Evolutionary conservation across 2,113 vertebrate species (phyloP).

Genomic region (Lepidothrix coronata): DNA sequence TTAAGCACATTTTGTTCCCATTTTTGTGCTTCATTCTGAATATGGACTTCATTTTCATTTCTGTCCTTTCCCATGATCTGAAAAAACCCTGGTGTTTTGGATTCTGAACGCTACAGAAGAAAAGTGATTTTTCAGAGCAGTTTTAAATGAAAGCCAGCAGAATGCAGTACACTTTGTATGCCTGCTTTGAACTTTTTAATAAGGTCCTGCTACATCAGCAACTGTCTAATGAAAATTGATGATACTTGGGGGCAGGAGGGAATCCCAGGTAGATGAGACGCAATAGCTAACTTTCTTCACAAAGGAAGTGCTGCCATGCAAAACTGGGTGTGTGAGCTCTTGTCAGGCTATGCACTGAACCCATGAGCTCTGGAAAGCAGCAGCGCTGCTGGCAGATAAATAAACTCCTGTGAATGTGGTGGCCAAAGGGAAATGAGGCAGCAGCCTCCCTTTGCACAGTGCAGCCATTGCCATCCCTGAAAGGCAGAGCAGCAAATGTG

Average conservation of each 20-base stretch:
- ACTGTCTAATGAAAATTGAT: not conserved
- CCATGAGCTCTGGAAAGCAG: not conserved
- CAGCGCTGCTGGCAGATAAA: not conserved
- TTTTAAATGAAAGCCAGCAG: not conserved
- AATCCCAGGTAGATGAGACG: not conserved
- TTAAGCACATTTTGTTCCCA: not conserved
- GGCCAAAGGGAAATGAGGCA: not conserved
- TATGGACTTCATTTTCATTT: not conserved
- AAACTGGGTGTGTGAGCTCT: not conserved
- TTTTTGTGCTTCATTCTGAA: not conserved
- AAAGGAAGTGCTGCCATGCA: not conserved
- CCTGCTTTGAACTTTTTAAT: not conserved
- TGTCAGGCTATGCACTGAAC: not conserved
- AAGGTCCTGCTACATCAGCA: not conserved
- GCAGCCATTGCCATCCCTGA: not conserved
- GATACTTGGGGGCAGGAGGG: too few relatives aligned
- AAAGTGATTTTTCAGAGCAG: not conserved
- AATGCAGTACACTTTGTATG: not conserved
- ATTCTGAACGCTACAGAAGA: not conserved
- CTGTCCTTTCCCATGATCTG: not conserved
- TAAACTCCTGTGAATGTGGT: not conserved
- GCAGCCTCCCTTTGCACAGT: not conserved
- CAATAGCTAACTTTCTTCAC: not conserved
- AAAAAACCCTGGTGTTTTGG: not conserved
- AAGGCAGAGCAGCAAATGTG: not conserved